A percentile compares a stretch with the other conserved stretches of the same genome.
Evolutionary conservation across 2,113 vertebrate genomes (phyloP).

Genomic region (Calyptommatus sinebrachiatus): DNA sequence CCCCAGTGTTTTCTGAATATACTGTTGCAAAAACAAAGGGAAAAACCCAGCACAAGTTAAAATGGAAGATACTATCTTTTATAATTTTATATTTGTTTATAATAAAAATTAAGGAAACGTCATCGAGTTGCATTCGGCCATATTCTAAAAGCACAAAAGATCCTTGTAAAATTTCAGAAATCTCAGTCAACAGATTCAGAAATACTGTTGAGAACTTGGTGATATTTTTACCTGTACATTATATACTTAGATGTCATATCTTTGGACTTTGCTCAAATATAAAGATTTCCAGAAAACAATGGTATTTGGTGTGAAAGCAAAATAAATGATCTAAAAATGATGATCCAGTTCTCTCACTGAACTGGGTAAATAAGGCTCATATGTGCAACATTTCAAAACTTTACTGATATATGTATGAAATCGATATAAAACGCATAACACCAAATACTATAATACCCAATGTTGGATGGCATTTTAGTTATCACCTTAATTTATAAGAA

Average conservation of each 20-base stretch:
- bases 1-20: background rate
- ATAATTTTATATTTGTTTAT: background rate
- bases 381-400: background rate
- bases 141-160: no score
- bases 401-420: background rate
- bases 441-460: background rate
- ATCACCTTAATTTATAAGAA: background rate
- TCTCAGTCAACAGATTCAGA: no score
- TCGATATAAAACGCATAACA: background rate
- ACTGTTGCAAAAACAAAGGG: background rate
- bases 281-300: background rate
- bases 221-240: background rate
- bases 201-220: background rate
- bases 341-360: background rate
- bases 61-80: background rate
- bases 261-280: background rate
- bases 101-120: background rate
- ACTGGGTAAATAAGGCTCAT: background rate
- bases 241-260: background rate
- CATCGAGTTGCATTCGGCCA: background rate
- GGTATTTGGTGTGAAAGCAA: background rate
- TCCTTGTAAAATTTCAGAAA: no score
- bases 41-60: background rate
- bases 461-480: background rate
- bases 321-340: background rate